Base-by-base conservation (phyloP, 2,888 invertebrate genomes). In the Orthosia gothica region DNA sequence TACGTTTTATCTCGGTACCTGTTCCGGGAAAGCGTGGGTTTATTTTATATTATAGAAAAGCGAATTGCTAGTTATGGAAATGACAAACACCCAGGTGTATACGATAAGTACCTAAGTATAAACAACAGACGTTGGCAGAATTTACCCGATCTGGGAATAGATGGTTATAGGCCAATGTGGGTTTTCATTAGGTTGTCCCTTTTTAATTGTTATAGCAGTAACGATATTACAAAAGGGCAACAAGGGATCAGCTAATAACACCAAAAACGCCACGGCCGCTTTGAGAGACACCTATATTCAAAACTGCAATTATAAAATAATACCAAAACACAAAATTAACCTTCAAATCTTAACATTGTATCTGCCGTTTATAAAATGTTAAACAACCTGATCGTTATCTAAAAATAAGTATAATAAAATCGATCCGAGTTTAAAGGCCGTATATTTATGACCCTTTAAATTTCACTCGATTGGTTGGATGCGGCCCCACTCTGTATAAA, bases 391-490 rank as follows among this genome's bases (percentile, higher is more conserved):
- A 64, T 69, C 52, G 68, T 70, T 58, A 64, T 74, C 79, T 77
- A 76, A 82, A 75, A 82, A 81, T 81, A 83, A 58, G 57, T 74
- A 70, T 63, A 75, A 79, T 64, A 62, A 26, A 68, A 83, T 76
- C 70, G 66, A 79, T 74, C 32, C 15, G 3, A 58, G 52, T 57
- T 77, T 65, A 71, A 70, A 80, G 65, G 75, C 63, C 70, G 64
- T 66, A 75, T 87, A 89, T 90, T 90, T 90, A 89, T 67, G 88
- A 84, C 81, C 83, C 84, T 88, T 88, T 78, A 89, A 89, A 88
- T 89, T 87, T 87, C 81, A 87, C 87, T 85, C 83, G 69, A 45
- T 67, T 70, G 67, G 63, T 45, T 71, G 73, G 74, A 79, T 74
- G 82, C 83, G 71, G 74, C 74, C 64, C 85, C 85, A 81, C 85